Conservation (phyloP, 2,797 vertebrate genomes). For the Hafferia zeledoni region DNA sequence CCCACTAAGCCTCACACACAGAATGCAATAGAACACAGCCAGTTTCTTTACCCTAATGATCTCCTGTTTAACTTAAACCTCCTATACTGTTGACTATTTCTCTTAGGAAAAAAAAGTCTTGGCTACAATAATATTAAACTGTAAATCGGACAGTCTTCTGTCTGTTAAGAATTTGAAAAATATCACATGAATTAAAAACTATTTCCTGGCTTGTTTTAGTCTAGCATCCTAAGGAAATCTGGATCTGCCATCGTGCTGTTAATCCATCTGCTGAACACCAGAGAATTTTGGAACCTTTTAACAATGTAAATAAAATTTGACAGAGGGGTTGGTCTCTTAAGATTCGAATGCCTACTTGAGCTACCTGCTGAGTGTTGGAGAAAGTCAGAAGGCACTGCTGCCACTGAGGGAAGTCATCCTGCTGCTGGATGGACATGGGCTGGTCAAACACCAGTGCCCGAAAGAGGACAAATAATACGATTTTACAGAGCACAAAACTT, state of each 20-base stretch:
- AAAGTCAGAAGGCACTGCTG: neutral
- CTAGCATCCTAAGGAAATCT: neutral
- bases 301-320: neutral
- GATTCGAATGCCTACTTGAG: neutral
- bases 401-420: neutral
- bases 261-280: neutral
- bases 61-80: neutral
- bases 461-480: neutral
- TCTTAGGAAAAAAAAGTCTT: neutral
- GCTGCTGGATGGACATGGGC: fast-evolving
- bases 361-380: neutral
- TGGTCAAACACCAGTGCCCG: neutral
- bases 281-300: neutral
- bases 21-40: neutral
- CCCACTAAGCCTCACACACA: neutral
- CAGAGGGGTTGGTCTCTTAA: neutral
- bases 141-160: neutral
- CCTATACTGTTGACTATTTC: neutral
- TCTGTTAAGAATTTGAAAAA: neutral
- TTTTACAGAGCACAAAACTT: neutral
- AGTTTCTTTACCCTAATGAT: neutral
- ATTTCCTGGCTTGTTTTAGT: neutral
- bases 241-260: neutral
- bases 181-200: neutral
- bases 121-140: neutral